Conservation (phyloP, 2,888 invertebrate genomes). For the Limnephilus marmoratus region DNA sequence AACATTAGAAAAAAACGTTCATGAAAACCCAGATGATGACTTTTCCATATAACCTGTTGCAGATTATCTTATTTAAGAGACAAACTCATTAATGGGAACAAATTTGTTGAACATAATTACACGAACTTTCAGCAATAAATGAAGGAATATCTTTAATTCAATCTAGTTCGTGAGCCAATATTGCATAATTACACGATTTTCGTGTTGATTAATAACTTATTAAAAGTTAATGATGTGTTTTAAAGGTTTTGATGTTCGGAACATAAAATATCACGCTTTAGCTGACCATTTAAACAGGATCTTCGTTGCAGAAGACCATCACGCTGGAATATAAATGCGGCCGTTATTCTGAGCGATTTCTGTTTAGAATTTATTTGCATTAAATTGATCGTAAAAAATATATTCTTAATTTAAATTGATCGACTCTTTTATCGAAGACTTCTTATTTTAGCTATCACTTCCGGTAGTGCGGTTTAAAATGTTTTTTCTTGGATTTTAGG, state of each 20-base stretch:
- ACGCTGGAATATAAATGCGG: constrained; percentile 53
- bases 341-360: constrained; percentile 53
- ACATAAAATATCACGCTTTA: constrained; percentile 29
- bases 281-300: constrained; percentile 45
- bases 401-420: not conserved
- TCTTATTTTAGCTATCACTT: not conserved
- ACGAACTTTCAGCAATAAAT: constrained; percentile 12
- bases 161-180: constrained; percentile 54
- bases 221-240: constrained; percentile 46
- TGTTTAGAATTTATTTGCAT: constrained; percentile 9
- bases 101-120: constrained; percentile 12
- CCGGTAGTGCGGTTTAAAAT: not conserved
- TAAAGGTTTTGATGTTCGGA: constrained; percentile 37
- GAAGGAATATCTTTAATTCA: constrained; percentile 29
- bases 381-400: not conserved
- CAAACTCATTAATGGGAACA: constrained; percentile 13
- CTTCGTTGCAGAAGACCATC: not conserved
- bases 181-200: constrained; percentile 54
- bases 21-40: not conserved
- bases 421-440: not conserved
- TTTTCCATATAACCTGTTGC: not conserved
- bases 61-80: not conserved
- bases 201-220: constrained; percentile 46
- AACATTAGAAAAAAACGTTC: not conserved
- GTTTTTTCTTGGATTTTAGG: not conserved